Percentiles rank a stretch among this genome's conserved stretches.
These are phyloP conservation scores for Austrofundulus limnaeus DNA, from an alignment of 2,113 vertebrate species.

Conservation along the genomic window DNA sequence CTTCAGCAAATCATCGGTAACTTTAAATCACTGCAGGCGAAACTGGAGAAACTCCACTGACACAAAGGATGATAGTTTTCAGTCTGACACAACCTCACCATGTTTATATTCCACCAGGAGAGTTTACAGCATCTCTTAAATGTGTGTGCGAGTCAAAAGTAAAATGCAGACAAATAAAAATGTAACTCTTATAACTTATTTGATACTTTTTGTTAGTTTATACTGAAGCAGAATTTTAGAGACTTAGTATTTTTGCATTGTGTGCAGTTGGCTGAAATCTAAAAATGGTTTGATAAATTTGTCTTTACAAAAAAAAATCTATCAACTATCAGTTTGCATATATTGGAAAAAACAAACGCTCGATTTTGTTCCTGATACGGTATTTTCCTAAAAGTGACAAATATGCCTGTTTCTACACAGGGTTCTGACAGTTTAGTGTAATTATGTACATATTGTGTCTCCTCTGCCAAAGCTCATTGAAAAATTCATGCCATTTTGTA, in stretches of 20 bases:
- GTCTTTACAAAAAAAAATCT: not conserved
- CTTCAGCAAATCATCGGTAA: conserved; percentile 88
- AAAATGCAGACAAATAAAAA: not conserved
- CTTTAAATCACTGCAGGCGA: conserved; percentile 95
- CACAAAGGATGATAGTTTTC: not conserved
- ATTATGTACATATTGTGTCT: conserved; percentile 61
- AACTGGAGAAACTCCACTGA: conserved; percentile 92
- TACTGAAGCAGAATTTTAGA: conserved; percentile 8
- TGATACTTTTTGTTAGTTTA: conserved; percentile 51
- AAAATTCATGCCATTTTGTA: not conserved
- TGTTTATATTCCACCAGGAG: not conserved
- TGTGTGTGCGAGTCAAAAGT: not conserved
- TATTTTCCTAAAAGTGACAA: conserved; percentile 15
- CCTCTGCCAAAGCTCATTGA: conserved; percentile 16
- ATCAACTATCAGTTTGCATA: conserved; percentile 9
- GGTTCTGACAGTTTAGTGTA: conserved; percentile 23
- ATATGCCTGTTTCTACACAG: not conserved
- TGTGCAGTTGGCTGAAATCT: conserved; percentile 22
- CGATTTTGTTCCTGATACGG: conserved; percentile 1
- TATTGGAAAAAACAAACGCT: conserved; percentile 19
- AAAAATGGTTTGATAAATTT: conserved; percentile 5
- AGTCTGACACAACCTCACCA: not conserved
- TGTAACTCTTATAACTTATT: conserved; percentile 68
- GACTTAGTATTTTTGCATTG: conserved; percentile 25
- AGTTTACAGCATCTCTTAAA: not conserved